A percentile compares a stretch with the other conserved stretches of the same genome.
Evolutionary conservation across 2,797 vertebrate species (phyloP).

Genomic region (Furcifer pardalis): DNA sequence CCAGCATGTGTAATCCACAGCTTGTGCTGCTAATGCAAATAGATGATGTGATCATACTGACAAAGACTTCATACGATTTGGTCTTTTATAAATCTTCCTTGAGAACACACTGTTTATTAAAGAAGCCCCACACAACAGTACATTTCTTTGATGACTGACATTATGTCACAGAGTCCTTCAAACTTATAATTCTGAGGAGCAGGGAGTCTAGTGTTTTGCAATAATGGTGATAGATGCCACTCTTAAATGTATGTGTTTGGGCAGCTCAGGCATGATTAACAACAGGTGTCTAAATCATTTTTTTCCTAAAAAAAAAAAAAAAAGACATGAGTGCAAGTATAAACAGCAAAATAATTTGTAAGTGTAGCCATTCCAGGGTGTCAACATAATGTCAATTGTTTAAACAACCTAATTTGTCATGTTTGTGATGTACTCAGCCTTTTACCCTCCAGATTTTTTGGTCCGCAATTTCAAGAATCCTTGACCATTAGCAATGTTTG

Average conservation of each 20-base stretch:
- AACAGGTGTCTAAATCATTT: slow-evolving; percentile 1
- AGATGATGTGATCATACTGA: background rate
- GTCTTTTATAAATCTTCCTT: slow-evolving; percentile 28
- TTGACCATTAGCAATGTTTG: too few species aligned
- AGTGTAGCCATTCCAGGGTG: slow-evolving; percentile 39
- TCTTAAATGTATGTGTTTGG: slow-evolving; percentile 19
- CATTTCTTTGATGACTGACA: slow-evolving; percentile 44
- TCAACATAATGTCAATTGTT: slow-evolving; percentile 37
- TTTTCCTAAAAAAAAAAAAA: background rate
- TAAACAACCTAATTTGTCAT: slow-evolving; percentile 17
- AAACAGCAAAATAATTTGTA: slow-evolving; percentile 34
- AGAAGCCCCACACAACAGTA: slow-evolving; percentile 17
- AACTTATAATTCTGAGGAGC: slow-evolving; percentile 6
- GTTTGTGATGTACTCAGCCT: background rate
- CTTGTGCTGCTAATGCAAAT: background rate
- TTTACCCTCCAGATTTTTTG: too few species aligned
- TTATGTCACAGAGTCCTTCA: slow-evolving; percentile 34
- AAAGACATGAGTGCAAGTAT: background rate
- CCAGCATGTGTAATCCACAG: background rate
- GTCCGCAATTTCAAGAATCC: too few species aligned
- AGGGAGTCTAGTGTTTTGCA: slow-evolving; percentile 28
- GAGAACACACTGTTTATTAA: slow-evolving; percentile 36
- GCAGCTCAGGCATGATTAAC: slow-evolving; percentile 42
- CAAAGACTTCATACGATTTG: background rate
- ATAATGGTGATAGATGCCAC: slow-evolving; percentile 56